A percentile compares a stretch with the other conserved stretches of the same genome.
Evolutionary conservation across 2,888 invertebrate species (phyloP).

Genomic region (Cephus pulcher): DNA sequence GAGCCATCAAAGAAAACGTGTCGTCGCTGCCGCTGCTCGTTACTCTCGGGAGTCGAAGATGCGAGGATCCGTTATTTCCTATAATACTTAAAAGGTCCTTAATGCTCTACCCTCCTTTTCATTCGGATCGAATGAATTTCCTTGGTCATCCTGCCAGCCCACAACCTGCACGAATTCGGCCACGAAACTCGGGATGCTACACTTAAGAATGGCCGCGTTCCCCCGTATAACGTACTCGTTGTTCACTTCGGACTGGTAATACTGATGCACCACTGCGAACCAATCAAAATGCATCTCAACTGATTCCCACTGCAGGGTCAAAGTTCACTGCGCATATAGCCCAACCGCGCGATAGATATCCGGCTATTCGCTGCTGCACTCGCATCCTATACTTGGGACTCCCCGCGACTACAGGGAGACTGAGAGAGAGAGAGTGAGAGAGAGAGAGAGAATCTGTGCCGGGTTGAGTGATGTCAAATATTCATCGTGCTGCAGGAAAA

Average conservation of each 20-base stretch:
- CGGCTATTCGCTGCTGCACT: too few relatives aligned
- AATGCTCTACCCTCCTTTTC: constrained; percentile 53
- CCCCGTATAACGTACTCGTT: constrained; percentile 91
- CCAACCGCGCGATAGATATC: neutral
- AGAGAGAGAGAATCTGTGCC: neutral
- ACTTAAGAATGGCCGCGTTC: constrained; percentile 88
- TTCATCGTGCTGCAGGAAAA: neutral
- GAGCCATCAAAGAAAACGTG: neutral
- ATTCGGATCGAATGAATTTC: constrained; percentile 62
- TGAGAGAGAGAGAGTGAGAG: neutral
- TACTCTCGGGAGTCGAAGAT: constrained; percentile 6
- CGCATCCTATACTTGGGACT: too few relatives aligned
- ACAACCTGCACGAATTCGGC: constrained; percentile 92
- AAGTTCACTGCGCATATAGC: neutral
- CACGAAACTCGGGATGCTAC: constrained; percentile 90
- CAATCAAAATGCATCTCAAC: neutral
- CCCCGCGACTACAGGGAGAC: neutral
- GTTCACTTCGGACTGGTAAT: constrained; percentile 90
- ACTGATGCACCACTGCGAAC: constrained; percentile 85
- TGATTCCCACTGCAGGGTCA: neutral
- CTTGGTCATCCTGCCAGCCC: constrained; percentile 76
- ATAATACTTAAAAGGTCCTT: neutral
- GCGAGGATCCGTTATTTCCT: constrained; percentile 13
- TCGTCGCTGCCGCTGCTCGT: constrained; percentile 19
- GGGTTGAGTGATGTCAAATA: neutral